Evolutionary conservation across 2,888 invertebrate genomes (phyloP).

Genomic region (Vannuccia rotundouncinata): DNA sequence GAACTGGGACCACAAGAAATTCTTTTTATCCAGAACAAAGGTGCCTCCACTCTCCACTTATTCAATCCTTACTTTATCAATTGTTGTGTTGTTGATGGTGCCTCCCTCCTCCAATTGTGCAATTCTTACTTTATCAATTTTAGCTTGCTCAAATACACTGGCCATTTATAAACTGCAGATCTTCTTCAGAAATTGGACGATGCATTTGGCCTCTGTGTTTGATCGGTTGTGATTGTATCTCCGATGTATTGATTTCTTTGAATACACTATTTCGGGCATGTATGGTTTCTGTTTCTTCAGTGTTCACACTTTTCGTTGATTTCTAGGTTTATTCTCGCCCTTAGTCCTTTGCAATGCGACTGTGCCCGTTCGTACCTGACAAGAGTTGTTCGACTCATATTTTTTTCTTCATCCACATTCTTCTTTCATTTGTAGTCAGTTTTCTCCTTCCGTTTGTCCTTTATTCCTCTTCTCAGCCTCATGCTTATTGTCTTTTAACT

Average conservation of each 20-base stretch:
- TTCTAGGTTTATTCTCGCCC: neutral
- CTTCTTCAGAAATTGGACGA: neutral
- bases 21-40: slow-evolving; percentile 33
- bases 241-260: neutral
- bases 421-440: neutral
- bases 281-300: neutral
- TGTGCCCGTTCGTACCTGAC: slow-evolving; percentile 3
- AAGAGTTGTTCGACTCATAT: neutral
- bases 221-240: neutral
- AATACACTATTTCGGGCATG: neutral
- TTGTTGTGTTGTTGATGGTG: too few relatives aligned
- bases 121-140: too few relatives aligned
- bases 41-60: too few relatives aligned
- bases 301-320: neutral
- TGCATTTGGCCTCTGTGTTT: neutral
- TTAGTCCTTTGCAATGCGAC: neutral
- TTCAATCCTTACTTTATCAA: too few relatives aligned
- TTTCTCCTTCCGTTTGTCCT: neutral
- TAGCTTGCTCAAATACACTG: neutral
- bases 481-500: neutral
- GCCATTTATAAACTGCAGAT: neutral
- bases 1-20: slow-evolving; percentile 15
- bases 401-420: neutral
- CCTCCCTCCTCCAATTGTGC: too few relatives aligned
- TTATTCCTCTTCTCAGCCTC: neutral